phyloP scores from a whole-genome alignment of 2,797 vertebrate species.

The Coregonus sp. region DNA sequence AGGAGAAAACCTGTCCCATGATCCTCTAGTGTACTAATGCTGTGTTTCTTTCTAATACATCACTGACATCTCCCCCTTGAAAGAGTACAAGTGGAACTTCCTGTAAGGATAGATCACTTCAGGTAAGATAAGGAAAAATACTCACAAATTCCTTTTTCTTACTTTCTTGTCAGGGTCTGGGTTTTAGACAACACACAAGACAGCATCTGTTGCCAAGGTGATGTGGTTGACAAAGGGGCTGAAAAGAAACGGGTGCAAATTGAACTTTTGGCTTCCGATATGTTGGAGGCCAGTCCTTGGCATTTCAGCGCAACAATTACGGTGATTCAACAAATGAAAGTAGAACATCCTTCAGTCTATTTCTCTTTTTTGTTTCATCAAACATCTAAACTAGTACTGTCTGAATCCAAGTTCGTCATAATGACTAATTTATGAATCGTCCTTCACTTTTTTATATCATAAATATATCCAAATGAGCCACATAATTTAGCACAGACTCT shows the following conservation, averaged over 20 bases:
- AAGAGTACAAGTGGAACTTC: not conserved
- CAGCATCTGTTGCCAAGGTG: constrained; percentile 60
- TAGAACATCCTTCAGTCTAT: no score
- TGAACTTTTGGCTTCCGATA: constrained; percentile 36
- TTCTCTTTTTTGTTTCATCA: no score
- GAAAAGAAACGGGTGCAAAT: constrained; percentile 35
- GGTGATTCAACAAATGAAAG: no score
- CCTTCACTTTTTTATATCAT: not conserved
- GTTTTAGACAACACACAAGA: not conserved
- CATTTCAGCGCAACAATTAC: constrained; percentile 20
- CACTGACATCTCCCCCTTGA: not conserved
- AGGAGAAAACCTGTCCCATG: not conserved
- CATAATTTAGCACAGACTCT: not conserved
- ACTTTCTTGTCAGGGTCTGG: constrained; percentile 21
- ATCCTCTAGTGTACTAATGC: not conserved
- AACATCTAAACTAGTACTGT: not conserved
- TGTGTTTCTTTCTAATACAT: not conserved
- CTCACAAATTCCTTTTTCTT: constrained; percentile 2
- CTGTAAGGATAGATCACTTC: not conserved
- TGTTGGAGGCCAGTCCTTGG: constrained; percentile 15
- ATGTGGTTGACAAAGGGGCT: constrained; percentile 48
- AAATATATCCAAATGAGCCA: not conserved
- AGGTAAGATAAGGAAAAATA: not conserved
- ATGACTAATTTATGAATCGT: not conserved
- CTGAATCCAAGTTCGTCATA: not conserved